phyloP scores from a whole-genome alignment of 2,888 invertebrate genomes.

The Saturnia pavonia region DNA sequence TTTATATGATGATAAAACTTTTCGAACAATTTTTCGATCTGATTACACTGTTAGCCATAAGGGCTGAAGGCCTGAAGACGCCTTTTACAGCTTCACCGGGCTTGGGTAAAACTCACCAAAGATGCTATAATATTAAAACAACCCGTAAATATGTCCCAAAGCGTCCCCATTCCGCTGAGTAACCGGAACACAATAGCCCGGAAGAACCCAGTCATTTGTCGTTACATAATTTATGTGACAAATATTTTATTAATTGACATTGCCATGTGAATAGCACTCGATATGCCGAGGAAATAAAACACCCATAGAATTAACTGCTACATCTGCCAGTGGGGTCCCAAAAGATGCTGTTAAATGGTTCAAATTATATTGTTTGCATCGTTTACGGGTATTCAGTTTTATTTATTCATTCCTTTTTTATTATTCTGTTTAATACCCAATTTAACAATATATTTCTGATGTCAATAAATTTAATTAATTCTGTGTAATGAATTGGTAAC shows the following conservation, averaged over 20 bases:
- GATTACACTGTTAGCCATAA: no score
- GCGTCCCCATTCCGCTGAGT: constrained; percentile 1
- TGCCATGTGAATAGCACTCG: constrained; percentile 49
- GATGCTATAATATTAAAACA: neutral
- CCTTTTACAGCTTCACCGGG: no score
- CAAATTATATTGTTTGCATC: neutral
- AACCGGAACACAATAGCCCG: constrained; percentile 34
- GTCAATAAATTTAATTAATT: neutral
- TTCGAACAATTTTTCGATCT: no score
- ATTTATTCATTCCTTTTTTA: constrained; percentile 12
- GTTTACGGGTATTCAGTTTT: constrained; percentile 18
- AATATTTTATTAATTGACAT: constrained; percentile 76
- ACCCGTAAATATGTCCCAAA: neutral
- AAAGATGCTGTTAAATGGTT: constrained; percentile 18
- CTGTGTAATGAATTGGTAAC: neutral
- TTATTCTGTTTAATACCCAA: constrained; percentile 16
- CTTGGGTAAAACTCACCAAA: neutral
- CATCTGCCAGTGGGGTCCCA: constrained; percentile 43
- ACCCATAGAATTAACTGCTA: constrained; percentile 56
- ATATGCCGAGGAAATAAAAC: constrained; percentile 57
- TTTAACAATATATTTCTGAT: constrained; percentile 1
- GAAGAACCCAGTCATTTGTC: constrained; percentile 59
- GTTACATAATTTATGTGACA: constrained; percentile 71
- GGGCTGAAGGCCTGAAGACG: no score
- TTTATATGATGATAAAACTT: neutral